phyloP scores from a whole-genome alignment of 1,140 invertebrate species.

The Oryctes rhinoceros region DNA sequence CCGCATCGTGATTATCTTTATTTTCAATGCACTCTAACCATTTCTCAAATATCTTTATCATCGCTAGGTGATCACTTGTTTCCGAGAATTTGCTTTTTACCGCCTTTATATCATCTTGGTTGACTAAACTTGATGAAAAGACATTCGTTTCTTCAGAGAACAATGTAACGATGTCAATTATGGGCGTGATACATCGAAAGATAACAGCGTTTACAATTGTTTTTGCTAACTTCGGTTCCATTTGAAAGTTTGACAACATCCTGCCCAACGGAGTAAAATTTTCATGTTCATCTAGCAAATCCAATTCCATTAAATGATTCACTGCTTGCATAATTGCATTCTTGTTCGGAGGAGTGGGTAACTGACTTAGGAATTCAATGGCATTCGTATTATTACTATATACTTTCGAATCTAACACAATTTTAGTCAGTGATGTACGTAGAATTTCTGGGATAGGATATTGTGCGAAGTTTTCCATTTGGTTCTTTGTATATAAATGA shows the following conservation, averaged over 20 bases:
- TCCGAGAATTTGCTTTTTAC: slow-evolving; percentile 50
- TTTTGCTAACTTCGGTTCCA: slow-evolving; percentile 68
- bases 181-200: slow-evolving; percentile 64
- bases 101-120: slow-evolving; percentile 50
- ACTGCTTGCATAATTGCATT: slow-evolving; percentile 61
- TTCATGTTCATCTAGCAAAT: slow-evolving; percentile 65
- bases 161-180: slow-evolving; percentile 59
- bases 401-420: slow-evolving; percentile 69
- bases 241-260: slow-evolving; percentile 63
- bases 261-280: slow-evolving; percentile 68
- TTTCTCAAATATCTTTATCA: slow-evolving; percentile 57
- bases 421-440: slow-evolving; percentile 70
- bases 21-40: slow-evolving; percentile 54
- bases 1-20: slow-evolving; percentile 41
- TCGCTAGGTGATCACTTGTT: slow-evolving; percentile 57
- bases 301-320: slow-evolving; percentile 62
- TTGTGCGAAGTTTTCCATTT: slow-evolving; percentile 62
- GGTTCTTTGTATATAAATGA: slow-evolving; percentile 72
- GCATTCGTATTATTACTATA: slow-evolving; percentile 60
- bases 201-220: slow-evolving; percentile 66
- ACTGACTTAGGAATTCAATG: slow-evolving; percentile 61
- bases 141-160: slow-evolving; percentile 55
- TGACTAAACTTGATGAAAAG: slow-evolving; percentile 51
- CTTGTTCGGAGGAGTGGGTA: slow-evolving; percentile 63
- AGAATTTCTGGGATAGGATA: slow-evolving; percentile 71